Conservation (phyloP, 1,140 invertebrate genomes). For the Dendrolimus kikuchii region DNA sequence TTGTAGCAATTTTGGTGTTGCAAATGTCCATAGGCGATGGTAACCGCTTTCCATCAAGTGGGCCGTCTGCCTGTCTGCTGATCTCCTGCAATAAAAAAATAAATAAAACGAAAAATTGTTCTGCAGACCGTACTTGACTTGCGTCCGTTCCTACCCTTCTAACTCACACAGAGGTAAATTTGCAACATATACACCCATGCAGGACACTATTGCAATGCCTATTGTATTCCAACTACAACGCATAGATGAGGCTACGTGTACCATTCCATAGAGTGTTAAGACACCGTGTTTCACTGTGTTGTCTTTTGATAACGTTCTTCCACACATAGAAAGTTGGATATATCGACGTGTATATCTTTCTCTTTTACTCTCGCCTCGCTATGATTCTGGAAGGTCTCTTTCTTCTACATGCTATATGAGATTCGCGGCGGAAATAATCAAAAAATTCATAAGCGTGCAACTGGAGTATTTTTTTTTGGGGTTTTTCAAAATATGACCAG, state of each 20-base stretch:
- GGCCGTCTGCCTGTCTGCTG: too few relatives aligned
- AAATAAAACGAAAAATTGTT: constrained; percentile 12
- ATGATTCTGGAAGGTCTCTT: constrained; percentile 5
- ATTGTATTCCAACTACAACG: constrained; percentile 22
- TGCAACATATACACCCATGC: neutral
- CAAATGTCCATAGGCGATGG: too few relatives aligned
- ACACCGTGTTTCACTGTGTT: constrained; percentile 16
- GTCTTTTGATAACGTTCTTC: constrained; percentile 13
- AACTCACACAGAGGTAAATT: constrained; percentile 23
- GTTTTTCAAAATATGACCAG: too few relatives aligned
- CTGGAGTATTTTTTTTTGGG: too few relatives aligned
- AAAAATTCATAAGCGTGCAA: too few relatives aligned
- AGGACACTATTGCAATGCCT: constrained; percentile 6
- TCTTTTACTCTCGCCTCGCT: constrained; percentile 21
- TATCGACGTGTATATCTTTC: constrained; percentile 21
- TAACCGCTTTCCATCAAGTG: too few relatives aligned
- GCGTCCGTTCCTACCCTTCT: constrained; percentile 53
- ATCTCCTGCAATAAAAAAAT: too few relatives aligned
- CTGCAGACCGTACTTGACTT: constrained; percentile 36
- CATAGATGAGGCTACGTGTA: constrained; percentile 11
- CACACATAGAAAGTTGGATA: constrained; percentile 20
- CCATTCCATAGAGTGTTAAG: neutral
- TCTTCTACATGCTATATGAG: too few relatives aligned
- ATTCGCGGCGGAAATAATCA: too few relatives aligned
- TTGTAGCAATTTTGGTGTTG: too few relatives aligned